Base-by-base conservation (phyloP, 2,113 vertebrate species). In the Nannobrachium achirus region DNA sequence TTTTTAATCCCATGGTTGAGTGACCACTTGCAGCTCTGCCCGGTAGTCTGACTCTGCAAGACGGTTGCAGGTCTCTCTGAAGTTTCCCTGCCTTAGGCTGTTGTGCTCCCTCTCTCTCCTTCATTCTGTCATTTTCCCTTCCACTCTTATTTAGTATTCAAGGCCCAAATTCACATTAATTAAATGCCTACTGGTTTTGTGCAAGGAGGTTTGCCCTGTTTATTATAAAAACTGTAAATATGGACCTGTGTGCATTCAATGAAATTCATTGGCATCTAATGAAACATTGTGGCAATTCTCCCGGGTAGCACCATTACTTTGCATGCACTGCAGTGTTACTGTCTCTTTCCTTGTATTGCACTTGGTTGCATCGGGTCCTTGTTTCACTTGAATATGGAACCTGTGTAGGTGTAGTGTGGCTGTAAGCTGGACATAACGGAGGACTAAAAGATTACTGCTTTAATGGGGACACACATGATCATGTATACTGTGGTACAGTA, bases 1-100 rank as follows among this genome's bases (percentile, higher is more conserved):
- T 83, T 91, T 91, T 92, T 91, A 92, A 91, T 92, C 89, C 89
- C 89, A 92, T 81, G 89, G 79, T 88, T 90, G 85, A 88, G 69
- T 89, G 89, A 86, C 78, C 86, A 79, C 86, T 90, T 75, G 81
- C 83, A 84, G 86, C 83, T 78, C 69, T 82, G 89, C 77, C 83
- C 83, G 71, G 80, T 50, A 75, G 79, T 79, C 66, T 65, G 76
- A 73, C 69, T 79, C 73, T 75, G 67, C 48, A 77, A 80, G 83
- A 73, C 68, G 79, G 84, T 86, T 82, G 49, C 72, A 73, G 82
- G 74, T 84, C 72, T 78, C 76, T 74, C 64, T 64, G 66, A 84
- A 84, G 73, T 88, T 81, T 67, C 71, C 44, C 67, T 63, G 69
- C 75, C 71, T 71, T 61, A 81, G 85, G 82, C 81, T 61, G 41